Conservation (phyloP, 2,113 vertebrate genomes). For the Ptilonorhynchus violaceus region DNA sequence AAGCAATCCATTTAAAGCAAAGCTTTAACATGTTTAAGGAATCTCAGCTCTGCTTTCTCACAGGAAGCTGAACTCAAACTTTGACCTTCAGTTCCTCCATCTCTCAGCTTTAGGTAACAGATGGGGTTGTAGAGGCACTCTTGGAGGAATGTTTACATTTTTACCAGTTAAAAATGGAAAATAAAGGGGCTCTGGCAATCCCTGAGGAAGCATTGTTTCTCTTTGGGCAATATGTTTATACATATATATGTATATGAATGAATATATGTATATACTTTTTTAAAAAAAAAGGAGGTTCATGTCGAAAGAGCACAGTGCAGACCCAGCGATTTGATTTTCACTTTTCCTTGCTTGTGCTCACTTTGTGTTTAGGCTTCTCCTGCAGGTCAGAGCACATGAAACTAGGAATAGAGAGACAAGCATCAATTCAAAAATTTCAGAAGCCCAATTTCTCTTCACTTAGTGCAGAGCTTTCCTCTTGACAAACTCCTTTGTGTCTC, state of each 20-base stretch:
- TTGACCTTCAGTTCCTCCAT: background rate
- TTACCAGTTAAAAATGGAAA: background rate
- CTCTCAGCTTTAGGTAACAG: background rate
- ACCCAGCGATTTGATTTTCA: background rate
- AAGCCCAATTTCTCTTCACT: background rate
- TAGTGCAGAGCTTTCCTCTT: background rate
- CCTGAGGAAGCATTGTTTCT: background rate
- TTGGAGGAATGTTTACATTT: background rate
- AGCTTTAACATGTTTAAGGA: background rate
- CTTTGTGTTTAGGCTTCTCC: background rate
- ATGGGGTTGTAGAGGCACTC: background rate
- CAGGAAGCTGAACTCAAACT: background rate
- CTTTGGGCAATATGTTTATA: background rate
- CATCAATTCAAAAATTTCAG: background rate
- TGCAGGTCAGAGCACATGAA: background rate
- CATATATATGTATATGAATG: too few relatives aligned
- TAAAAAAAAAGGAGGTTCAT: background rate
- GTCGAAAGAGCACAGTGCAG: background rate
- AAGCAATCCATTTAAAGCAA: background rate
- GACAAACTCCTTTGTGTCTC: background rate
- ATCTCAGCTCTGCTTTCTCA: background rate
- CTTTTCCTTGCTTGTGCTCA: background rate
- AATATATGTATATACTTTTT: background rate
- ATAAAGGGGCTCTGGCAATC: background rate
- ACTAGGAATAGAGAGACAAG: background rate